Base-by-base conservation (phyloP, 1,140 invertebrate genomes). In the Polyergus mexicanus region DNA sequence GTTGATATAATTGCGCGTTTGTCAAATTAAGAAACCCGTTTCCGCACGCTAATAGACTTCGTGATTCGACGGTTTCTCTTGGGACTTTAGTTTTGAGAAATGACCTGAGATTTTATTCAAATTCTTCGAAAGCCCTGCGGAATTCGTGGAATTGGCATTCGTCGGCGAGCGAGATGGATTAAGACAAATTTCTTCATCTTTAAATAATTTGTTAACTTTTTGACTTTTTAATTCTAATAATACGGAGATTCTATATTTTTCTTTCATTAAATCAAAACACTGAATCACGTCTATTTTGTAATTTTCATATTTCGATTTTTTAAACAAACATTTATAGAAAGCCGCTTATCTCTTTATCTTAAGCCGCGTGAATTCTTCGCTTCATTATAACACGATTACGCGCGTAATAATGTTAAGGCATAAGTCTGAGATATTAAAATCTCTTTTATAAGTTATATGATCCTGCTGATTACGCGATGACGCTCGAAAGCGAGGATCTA, bases 341-440 rank as follows among this genome's bases (percentile, higher is more conserved):
- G 5, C 8, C 13, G 5, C 32, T 2, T 68, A 22, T 78, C 32
- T 68, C 38, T 41, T 80, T 47, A 22, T 19, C 25, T 71, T 44
- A 72, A 81, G 41, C 28, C 68, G 25, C 16, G 47, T 51, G 47
- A 51, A 71, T n/a, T 32, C 41, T 32, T 35, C 25, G 28, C 51
- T 58, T 56, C 35, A 80, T 60, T 81, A 28, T 38, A 41, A 22
- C 22, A 8, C 54, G 51, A 71, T 81, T 72, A 72, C 13, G 35
- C 51, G 22, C 19, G 38, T 22, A 35, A 62, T 83, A 83, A 60
- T 35, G 13, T n/a, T 8, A 28, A 8, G 28, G n/a, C 56, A 35
- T 60, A 32, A 71, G 6, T 81, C 54, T 22, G 54, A 74, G 38
- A 74, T 83, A 74, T 83, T 62, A 83, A 74, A 28, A 60, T 19